Evolutionary conservation across 1,140 invertebrate species (phyloP).

Genomic region (Hesperophylax magnus): DNA sequence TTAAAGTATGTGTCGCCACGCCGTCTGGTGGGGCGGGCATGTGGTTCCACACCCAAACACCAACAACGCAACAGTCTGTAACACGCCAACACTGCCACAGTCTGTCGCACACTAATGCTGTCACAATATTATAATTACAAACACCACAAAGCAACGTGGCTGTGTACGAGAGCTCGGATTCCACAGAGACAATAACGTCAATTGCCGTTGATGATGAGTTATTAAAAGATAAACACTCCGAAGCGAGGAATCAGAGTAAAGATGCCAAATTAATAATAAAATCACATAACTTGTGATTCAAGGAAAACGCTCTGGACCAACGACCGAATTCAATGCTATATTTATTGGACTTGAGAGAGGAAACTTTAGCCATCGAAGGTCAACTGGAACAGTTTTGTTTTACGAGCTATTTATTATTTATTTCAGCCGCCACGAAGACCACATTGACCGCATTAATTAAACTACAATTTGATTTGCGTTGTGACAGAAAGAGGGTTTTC

Average conservation of each 20-base stretch:
- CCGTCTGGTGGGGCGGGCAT: too few relatives aligned
- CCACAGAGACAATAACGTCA: conserved; percentile 14
- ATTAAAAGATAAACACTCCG: not conserved
- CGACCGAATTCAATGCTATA: conserved; percentile 18
- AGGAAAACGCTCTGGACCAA: conserved; percentile 21
- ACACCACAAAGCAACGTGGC: not conserved
- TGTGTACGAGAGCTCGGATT: conserved; percentile 6
- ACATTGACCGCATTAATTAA: not conserved
- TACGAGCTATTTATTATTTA: not conserved
- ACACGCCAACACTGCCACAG: too few relatives aligned
- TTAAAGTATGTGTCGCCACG: too few relatives aligned
- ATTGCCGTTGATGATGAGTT: conserved; percentile 26
- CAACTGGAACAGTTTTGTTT: not conserved
- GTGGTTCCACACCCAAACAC: too few relatives aligned
- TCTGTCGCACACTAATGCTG: too few relatives aligned
- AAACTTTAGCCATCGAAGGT: not conserved
- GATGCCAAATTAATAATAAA: not conserved
- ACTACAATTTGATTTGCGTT: not conserved
- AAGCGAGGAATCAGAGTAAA: not conserved
- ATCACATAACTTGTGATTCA: not conserved
- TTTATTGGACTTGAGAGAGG: not conserved
- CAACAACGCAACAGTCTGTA: not conserved
- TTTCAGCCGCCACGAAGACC: not conserved
- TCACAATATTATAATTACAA: too few relatives aligned
- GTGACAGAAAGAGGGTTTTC: not conserved